phyloP scores from a whole-genome alignment of 1,140 invertebrate species.

The Ostrea denselamellosa region DNA sequence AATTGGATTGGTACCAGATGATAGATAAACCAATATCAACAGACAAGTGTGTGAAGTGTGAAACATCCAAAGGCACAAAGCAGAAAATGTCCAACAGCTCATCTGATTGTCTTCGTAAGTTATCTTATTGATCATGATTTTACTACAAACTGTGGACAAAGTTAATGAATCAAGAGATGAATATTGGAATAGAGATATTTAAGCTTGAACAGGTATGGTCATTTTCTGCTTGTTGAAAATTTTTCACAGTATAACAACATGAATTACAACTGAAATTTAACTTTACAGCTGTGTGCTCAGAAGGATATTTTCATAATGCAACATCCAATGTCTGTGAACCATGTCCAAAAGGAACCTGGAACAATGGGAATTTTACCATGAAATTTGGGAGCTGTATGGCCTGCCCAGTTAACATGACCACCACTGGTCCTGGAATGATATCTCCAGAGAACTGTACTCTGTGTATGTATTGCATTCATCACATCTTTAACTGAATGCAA shows the following conservation, averaged over 20 bases:
- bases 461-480: not conserved
- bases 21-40: slow-evolving; percentile 40
- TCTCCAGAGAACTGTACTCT: slow-evolving; percentile 19
- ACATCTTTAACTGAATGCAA: not conserved
- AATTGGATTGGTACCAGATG: slow-evolving; percentile 51
- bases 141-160: too few species aligned
- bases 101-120: slow-evolving; percentile 35
- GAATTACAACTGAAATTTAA: not conserved
- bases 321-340: slow-evolving; percentile 43
- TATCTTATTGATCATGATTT: too few species aligned
- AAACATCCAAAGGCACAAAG: slow-evolving; percentile 24
- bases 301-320: slow-evolving; percentile 39
- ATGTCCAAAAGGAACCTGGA: slow-evolving; percentile 58
- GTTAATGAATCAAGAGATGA: not conserved
- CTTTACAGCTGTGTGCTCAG: slow-evolving; percentile 32
- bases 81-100: not conserved
- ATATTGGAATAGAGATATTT: not conserved
- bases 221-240: not conserved
- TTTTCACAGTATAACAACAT: not conserved
- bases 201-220: not conserved
- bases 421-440: slow-evolving; percentile 47
- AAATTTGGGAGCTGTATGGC: slow-evolving; percentile 51
- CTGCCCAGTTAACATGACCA: slow-evolving; percentile 54
- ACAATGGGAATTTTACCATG: slow-evolving; percentile 53
- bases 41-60: slow-evolving; percentile 43